Conservation (phyloP, 2,113 vertebrate genomes). For the Suncus etruscus region DNA sequence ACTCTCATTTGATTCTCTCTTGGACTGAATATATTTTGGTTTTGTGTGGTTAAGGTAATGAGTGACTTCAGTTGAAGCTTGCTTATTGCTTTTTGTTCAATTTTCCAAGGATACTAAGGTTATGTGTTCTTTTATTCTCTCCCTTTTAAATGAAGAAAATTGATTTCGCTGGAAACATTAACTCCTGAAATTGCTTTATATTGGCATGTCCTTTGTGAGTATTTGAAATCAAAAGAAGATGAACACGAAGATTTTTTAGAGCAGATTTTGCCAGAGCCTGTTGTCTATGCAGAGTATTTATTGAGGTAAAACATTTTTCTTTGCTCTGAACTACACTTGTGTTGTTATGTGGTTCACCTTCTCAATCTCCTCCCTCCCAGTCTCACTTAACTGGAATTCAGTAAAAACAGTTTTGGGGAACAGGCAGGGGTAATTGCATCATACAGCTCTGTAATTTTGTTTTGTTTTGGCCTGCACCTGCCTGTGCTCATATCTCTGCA, state of each 20-base stretch:
- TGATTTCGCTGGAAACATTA: constrained; percentile 92
- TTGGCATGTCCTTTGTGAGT: constrained; percentile 95
- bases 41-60: constrained; percentile 46
- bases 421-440: neutral
- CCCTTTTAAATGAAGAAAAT: constrained; percentile 88
- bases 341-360: neutral
- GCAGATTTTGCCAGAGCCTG: constrained; percentile 93
- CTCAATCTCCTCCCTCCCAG: neutral
- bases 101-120: constrained; percentile 51
- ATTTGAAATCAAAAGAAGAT: constrained; percentile 93
- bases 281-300: constrained; percentile 93
- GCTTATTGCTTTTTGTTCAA: neutral
- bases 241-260: constrained; percentile 94
- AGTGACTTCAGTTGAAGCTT: constrained; percentile 5
- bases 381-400: neutral
- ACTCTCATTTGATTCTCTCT: neutral
- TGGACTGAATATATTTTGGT: constrained; percentile 36
- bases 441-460: too few relatives aligned
- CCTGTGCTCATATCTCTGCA: too few relatives aligned
- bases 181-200: constrained; percentile 94
- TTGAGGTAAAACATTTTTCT: constrained; percentile 87
- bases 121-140: constrained; percentile 49
- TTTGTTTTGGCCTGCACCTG: too few relatives aligned
- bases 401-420: neutral
- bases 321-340: constrained; percentile 27